Conservation (phyloP, 2,113 vertebrate genomes). For the Amia ocellicauda region DNA sequence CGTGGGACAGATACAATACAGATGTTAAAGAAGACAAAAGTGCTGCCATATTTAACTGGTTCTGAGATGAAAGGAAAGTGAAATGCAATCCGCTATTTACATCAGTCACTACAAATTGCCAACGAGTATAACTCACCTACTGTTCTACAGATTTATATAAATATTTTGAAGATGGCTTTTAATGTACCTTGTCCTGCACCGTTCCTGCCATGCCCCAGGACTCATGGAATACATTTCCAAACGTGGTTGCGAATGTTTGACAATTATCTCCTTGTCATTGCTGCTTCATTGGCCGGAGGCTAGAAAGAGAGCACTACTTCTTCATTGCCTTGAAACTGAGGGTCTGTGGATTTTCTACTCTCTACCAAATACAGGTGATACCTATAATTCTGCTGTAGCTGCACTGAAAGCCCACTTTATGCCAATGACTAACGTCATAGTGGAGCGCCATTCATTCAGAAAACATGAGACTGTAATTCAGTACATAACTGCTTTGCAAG, state of each 20-base stretch:
- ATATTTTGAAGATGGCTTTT: background rate
- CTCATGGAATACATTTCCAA: constrained; percentile 11
- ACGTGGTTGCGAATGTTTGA: constrained; percentile 6
- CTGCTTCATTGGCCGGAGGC: constrained; percentile 21
- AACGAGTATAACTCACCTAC: no score
- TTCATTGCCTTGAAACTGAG: constrained; percentile 16
- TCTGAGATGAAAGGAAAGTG: no score
- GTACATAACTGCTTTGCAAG: background rate
- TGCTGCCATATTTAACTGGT: no score
- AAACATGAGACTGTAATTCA: background rate
- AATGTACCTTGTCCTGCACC: constrained; percentile 2
- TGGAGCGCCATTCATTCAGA: constrained; percentile 10
- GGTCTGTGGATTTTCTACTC: constrained; percentile 21
- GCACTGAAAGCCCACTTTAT: constrained; percentile 12
- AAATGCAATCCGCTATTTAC: no score
- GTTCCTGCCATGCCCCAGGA: constrained; percentile 16
- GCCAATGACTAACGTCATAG: constrained; percentile 16
- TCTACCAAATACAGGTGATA: constrained; percentile 16
- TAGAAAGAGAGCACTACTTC: constrained; percentile 6
- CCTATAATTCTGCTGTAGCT: background rate
- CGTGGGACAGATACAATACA: no score
- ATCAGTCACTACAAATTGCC: no score
- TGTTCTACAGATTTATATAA: no score
- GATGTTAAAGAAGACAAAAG: no score
- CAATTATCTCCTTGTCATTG: constrained; percentile 14